Evolutionary conservation across 2,888 invertebrate species (phyloP).

Genomic region (Polyommatus icarus): DNA sequence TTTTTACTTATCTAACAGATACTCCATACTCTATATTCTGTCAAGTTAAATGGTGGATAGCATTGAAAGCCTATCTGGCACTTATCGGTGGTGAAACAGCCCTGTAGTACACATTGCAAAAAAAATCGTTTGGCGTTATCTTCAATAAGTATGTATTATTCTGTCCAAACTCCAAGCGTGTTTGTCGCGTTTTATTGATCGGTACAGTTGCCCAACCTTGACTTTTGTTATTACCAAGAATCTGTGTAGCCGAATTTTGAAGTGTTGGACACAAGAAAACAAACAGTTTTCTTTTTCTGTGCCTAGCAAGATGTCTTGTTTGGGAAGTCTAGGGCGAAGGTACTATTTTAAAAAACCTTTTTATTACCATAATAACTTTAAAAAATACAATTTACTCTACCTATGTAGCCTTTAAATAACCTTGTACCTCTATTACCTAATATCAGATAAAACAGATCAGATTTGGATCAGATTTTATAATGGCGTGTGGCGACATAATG

Average conservation of each 20-base stretch:
- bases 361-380: too few species aligned
- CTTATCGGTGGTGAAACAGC: too few species aligned
- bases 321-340: too few species aligned
- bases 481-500: not conserved
- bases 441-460: conserved; percentile 13
- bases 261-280: not conserved
- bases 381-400: too few species aligned
- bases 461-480: conserved; percentile 1
- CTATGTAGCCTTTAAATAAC: not conserved
- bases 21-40: too few species aligned
- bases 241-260: not conserved
- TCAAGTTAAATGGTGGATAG: too few species aligned
- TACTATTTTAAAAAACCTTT: not conserved
- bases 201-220: not conserved
- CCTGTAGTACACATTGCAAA: too few species aligned
- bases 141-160: not conserved
- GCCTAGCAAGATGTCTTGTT: too few species aligned
- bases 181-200: not conserved
- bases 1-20: too few species aligned
- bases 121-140: too few species aligned
- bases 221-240: not conserved
- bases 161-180: not conserved
- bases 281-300: too few species aligned
- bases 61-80: too few species aligned
- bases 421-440: not conserved